phyloP scores from a whole-genome alignment of 2,113 vertebrate species.

The Proterorhinus semilunaris region DNA sequence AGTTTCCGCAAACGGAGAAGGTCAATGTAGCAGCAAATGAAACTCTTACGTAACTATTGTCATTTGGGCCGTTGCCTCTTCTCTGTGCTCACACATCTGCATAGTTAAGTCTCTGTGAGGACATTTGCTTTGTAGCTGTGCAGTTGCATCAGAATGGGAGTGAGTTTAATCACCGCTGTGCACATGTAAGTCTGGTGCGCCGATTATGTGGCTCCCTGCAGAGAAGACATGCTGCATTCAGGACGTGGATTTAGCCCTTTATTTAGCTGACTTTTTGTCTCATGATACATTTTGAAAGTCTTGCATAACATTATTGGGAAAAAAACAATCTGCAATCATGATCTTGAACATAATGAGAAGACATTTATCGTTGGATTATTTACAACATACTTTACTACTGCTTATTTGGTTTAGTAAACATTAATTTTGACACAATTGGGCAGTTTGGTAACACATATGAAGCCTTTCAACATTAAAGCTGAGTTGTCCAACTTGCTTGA shows the following conservation, averaged over 20 bases:
- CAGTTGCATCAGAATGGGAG: constrained; percentile 2
- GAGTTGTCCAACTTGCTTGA: too few relatives aligned
- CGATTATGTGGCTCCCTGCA: constrained; percentile 3
- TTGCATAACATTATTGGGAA: too few relatives aligned
- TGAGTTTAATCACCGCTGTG: constrained; percentile 8
- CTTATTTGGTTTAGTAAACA: too few relatives aligned
- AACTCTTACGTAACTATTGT: constrained; percentile 31
- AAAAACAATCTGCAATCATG: too few relatives aligned
- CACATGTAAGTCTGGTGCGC: neutral
- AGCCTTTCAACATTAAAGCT: too few relatives aligned
- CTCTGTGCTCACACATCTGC: constrained; percentile 16
- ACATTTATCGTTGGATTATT: too few relatives aligned
- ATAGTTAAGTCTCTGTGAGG: constrained; percentile 6
- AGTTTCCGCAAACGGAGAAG: constrained; percentile 45
- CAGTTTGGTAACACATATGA: too few relatives aligned
- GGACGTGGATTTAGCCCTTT: neutral
- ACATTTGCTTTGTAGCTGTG: constrained; percentile 9
- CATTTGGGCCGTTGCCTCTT: constrained; percentile 27
- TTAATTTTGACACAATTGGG: too few relatives aligned
- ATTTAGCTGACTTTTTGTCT: neutral
- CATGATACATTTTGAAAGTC: too few relatives aligned
- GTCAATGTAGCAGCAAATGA: constrained; percentile 6
- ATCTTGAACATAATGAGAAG: too few relatives aligned
- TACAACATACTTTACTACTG: too few relatives aligned
- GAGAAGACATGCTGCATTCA: neutral